phyloP scores from a whole-genome alignment of 2,888 invertebrate species.

The Eilema griseolum region DNA sequence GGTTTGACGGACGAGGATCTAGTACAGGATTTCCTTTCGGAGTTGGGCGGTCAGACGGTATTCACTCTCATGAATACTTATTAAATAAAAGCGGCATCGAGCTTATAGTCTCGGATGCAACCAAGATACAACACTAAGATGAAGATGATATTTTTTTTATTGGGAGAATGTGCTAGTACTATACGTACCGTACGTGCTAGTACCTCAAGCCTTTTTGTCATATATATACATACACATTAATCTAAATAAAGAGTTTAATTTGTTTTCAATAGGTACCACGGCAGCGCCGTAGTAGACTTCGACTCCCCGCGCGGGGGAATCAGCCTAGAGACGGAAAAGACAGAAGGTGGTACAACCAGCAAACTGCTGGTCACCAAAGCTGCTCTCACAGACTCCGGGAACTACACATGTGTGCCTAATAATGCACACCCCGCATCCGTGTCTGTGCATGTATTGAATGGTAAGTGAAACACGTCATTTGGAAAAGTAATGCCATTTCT shows the following conservation, averaged over 20 bases:
- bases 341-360: slow-evolving; percentile 94
- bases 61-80: too few species aligned
- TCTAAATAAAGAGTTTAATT: neutral
- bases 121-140: too few species aligned
- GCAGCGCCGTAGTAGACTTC: slow-evolving; percentile 93
- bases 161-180: neutral
- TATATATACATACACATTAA: neutral
- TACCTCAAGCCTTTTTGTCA: neutral
- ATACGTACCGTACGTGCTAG: too few species aligned
- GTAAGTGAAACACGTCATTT: slow-evolving; percentile 77
- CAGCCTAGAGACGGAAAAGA: slow-evolving; percentile 95
- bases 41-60: too few species aligned
- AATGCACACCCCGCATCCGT: slow-evolving; percentile 94
- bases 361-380: slow-evolving; percentile 95
- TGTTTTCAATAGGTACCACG: slow-evolving; percentile 90
- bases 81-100: too few species aligned
- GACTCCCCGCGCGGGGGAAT: slow-evolving; percentile 95
- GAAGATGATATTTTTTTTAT: too few species aligned
- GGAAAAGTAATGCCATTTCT: too few species aligned
- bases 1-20: too few species aligned
- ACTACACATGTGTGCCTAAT: slow-evolving; percentile 96
- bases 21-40: too few species aligned
- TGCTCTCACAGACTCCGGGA: slow-evolving; percentile 94
- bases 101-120: too few species aligned
- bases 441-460: slow-evolving; percentile 94